Percentiles rank a stretch among this genome's conserved stretches.
phyloP scores from a whole-genome alignment of 1,140 invertebrate species.

The Gonatopus flavifemur region DNA sequence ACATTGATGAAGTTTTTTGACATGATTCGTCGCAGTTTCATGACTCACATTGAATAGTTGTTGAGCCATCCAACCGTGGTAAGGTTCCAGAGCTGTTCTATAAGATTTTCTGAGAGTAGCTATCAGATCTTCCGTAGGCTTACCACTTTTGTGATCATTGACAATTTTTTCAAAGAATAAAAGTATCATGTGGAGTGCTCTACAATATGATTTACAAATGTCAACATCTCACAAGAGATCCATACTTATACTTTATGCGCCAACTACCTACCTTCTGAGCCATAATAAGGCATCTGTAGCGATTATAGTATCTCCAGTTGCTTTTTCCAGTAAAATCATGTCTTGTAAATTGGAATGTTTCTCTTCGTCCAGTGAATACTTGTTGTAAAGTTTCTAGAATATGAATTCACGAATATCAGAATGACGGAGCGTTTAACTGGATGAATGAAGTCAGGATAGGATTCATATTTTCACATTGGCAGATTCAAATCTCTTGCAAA shows the following conservation, averaged over 20 bases:
- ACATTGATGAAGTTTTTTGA: neutral
- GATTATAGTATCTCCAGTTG: conserved; percentile 48
- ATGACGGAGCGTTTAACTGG: too few relatives aligned
- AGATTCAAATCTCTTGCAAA: too few relatives aligned
- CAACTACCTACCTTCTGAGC: conserved; percentile 64
- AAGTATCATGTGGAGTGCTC: conserved; percentile 65
- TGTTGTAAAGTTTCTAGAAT: conserved; percentile 65
- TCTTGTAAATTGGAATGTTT: conserved; percentile 66
- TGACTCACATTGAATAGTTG: conserved; percentile 65
- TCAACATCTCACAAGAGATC: too few relatives aligned
- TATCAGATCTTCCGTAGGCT: conserved; percentile 59
- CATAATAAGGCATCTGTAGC: conserved; percentile 67
- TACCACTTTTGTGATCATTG: conserved; percentile 52
- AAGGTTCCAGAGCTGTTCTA: conserved; percentile 64
- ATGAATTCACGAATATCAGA: neutral
- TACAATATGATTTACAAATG: too few relatives aligned
- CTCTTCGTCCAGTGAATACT: conserved; percentile 58
- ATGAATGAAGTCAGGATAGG: too few relatives aligned
- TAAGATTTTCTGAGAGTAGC: conserved; percentile 64
- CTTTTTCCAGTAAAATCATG: conserved; percentile 64
- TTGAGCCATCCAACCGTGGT: conserved; percentile 69
- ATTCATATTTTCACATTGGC: too few relatives aligned
- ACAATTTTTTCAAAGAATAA: conserved; percentile 63
- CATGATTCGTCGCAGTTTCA: neutral
- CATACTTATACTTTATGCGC: neutral